Percentiles rank a stretch among this genome's conserved stretches.
phyloP scores from a whole-genome alignment of 2,888 invertebrate genomes.

The Deilephila elpenor region DNA sequence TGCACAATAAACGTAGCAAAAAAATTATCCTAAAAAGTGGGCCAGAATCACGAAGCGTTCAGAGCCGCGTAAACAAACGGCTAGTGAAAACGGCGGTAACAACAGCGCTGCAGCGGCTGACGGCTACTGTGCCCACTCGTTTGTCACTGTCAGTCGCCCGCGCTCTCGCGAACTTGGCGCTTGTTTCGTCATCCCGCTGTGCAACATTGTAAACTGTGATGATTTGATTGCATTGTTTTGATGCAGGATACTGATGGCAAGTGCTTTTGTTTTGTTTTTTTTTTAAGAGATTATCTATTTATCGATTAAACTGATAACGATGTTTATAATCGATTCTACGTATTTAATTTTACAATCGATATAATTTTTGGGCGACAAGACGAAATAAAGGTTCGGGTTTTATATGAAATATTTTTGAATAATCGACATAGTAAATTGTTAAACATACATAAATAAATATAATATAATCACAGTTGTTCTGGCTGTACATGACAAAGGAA shows the following conservation, averaged over 20 bases:
- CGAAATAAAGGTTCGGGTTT: too few species aligned
- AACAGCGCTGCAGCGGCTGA: neutral
- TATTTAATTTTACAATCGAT: too few species aligned
- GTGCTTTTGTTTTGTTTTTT: neutral
- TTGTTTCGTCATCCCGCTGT: neutral
- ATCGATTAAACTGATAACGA: neutral
- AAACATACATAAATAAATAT: too few species aligned
- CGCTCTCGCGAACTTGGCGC: constrained; percentile 20
- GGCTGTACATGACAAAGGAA: too few species aligned
- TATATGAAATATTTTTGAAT: too few species aligned
- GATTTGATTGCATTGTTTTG: constrained; percentile 23
- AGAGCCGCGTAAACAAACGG: constrained; percentile 29
- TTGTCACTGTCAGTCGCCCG: neutral
- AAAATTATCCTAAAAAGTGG: constrained; percentile 30
- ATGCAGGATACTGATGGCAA: constrained; percentile 3
- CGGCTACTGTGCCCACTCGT: neutral
- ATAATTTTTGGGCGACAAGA: too few species aligned
- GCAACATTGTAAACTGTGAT: constrained; percentile 10
- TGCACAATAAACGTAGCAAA: constrained; percentile 19
- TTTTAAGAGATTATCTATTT: neutral
- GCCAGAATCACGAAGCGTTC: constrained; percentile 31
- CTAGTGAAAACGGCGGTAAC: constrained; percentile 27
- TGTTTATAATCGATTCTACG: too few species aligned
- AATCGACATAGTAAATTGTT: too few species aligned
- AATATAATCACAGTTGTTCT: too few species aligned